Percentiles rank a stretch among this genome's conserved stretches.
phyloP scores from a whole-genome alignment of 2,797 vertebrate species.

The Peromyscus aztecus region DNA sequence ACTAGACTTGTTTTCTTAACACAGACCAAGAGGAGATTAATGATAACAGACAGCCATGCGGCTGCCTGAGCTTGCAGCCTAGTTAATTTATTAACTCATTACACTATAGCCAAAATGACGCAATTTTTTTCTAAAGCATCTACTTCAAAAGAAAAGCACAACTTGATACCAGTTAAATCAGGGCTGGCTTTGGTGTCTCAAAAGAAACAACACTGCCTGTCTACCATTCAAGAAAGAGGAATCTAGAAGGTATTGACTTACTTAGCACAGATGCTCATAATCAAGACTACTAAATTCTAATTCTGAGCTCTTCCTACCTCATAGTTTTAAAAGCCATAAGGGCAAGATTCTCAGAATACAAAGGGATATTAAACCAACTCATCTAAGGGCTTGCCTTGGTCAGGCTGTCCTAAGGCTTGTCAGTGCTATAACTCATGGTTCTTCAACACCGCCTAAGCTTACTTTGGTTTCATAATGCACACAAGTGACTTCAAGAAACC shows the following conservation, averaged over 20 bases:
- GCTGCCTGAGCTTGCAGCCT: background rate
- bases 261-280: background rate
- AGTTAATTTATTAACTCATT: background rate
- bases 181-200: constrained; percentile 52
- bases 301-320: background rate
- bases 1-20: background rate
- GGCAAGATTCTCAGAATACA: background rate
- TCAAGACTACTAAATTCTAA: background rate
- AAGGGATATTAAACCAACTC: background rate
- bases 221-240: constrained; percentile 1
- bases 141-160: constrained; percentile 56
- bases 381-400: background rate
- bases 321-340: background rate
- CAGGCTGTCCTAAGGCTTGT: background rate
- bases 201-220: background rate
- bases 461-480: background rate
- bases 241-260: background rate
- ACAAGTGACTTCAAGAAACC: background rate
- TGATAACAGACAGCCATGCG: background rate
- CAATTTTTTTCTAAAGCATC: background rate
- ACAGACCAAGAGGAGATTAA: background rate
- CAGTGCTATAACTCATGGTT: background rate
- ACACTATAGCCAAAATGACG: background rate
- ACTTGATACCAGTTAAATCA: constrained; percentile 48
- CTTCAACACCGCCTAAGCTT: background rate